Conservation (phyloP, 2,888 invertebrate species). For the Archips xylosteana region DNA sequence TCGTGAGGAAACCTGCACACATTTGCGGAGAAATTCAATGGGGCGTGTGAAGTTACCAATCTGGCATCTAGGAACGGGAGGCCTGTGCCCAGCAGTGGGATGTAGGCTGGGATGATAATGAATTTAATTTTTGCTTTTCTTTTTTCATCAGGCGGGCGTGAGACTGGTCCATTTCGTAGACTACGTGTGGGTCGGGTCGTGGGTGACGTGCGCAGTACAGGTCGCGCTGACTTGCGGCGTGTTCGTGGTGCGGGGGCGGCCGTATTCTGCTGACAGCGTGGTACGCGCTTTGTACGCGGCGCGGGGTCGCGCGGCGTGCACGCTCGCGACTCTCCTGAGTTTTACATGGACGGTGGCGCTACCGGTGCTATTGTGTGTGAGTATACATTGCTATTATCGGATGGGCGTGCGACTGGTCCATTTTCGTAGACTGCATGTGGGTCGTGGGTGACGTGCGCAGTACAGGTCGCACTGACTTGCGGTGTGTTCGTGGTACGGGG, state of each 20-base stretch:
- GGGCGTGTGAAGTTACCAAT: no score
- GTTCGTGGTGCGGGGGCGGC: constrained; percentile 94
- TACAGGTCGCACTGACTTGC: constrained; percentile 91
- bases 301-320: constrained; percentile 61
- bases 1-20: no score
- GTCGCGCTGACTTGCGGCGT: constrained; percentile 92
- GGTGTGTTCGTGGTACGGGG: constrained; percentile 95
- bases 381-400: constrained; percentile 61
- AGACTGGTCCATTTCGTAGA: constrained; percentile 94
- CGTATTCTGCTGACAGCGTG: constrained; percentile 91
- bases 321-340: constrained; percentile 89
- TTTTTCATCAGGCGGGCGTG: constrained; percentile 87
- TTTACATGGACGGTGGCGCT: constrained; percentile 96
- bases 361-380: constrained; percentile 92
- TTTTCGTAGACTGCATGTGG: constrained; percentile 93
- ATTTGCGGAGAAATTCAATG: no score
- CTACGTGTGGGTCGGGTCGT: constrained; percentile 92
- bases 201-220: constrained; percentile 94
- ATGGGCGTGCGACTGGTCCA: constrained; percentile 93
- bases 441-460: constrained; percentile 95
- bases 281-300: constrained; percentile 80
- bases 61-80: no score
- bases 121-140: no score
- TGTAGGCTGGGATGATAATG: no score
- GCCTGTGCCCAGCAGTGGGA: no score